Conservation (phyloP, 1,140 invertebrate species). For the Frieseomelitta varia region DNA sequence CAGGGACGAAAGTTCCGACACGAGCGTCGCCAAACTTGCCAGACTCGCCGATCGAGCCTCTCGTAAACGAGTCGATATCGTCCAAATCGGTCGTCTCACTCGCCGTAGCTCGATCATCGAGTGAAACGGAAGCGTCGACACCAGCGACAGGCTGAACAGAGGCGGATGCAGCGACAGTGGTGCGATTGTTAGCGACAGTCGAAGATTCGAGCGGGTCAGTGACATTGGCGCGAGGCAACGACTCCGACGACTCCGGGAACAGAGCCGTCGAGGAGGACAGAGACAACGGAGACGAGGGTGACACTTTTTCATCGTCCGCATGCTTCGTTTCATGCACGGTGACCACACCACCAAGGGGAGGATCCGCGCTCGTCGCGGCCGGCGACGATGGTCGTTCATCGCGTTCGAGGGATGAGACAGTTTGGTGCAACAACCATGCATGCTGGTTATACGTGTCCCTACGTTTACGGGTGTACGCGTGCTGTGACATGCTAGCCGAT, state of each 20-base stretch:
- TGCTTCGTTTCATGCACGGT: slow-evolving; percentile 70
- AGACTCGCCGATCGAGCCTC: slow-evolving; percentile 9
- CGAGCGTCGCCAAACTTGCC: slow-evolving; percentile 13
- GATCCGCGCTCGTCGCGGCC: slow-evolving; percentile 25
- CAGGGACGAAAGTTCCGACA: slow-evolving; percentile 39
- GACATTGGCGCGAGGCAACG: slow-evolving; percentile 33
- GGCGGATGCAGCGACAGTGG: slow-evolving; percentile 28
- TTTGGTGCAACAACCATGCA: slow-evolving; percentile 74
- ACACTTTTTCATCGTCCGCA: slow-evolving; percentile 32
- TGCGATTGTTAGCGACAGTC: slow-evolving; percentile 50
- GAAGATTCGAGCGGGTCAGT: slow-evolving; percentile 30
- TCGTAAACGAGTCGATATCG: background rate
- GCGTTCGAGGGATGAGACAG: slow-evolving; percentile 41
- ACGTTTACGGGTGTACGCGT: slow-evolving; percentile 83
- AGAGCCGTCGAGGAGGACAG: background rate
- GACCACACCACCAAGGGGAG: slow-evolving; percentile 59
- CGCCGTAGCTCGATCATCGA: background rate
- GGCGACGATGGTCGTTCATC: slow-evolving; percentile 30
- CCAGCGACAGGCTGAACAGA: slow-evolving; percentile 31
- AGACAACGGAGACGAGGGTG: background rate
- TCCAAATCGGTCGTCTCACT: background rate
- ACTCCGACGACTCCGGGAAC: background rate
- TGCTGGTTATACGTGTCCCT: slow-evolving; percentile 85
- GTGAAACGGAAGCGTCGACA: background rate
- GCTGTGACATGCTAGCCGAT: slow-evolving; percentile 69